Evolutionary conservation across 2,888 invertebrate species (phyloP).

Genomic region (Girardia tigrina): DNA sequence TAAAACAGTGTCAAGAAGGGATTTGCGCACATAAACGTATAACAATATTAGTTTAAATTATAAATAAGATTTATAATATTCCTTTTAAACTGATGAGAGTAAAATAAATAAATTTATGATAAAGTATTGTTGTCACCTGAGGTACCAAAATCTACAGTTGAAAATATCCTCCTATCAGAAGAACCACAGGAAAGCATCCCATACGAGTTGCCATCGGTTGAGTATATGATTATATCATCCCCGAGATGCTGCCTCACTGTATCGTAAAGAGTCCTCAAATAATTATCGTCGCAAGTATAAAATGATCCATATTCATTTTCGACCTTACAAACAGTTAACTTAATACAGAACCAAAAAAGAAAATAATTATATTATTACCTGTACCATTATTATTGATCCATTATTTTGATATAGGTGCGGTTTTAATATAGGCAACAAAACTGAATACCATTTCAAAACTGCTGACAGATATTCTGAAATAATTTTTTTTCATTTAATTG

Average conservation of each 20-base stretch:
- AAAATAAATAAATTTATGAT: neutral
- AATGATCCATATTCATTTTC: constrained; percentile 88
- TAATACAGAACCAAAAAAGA: neutral
- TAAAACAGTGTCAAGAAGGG: no score
- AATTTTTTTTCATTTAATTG: no score
- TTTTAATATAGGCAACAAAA: constrained; percentile 46
- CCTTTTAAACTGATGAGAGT: neutral
- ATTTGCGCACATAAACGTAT: no score
- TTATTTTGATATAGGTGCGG: constrained; percentile 51
- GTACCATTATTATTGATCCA: constrained; percentile 52
- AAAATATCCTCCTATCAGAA: constrained; percentile 58
- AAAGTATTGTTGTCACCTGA: constrained; percentile 46
- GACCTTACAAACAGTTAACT: constrained; percentile 49
- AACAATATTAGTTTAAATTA: no score
- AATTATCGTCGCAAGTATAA: constrained; percentile 59
- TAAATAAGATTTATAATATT: no score
- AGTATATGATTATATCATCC: constrained; percentile 63
- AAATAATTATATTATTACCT: constrained; percentile 43
- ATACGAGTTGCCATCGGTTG: constrained; percentile 62
- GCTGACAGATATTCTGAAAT: constrained; percentile 45
- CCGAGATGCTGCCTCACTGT: constrained; percentile 56
- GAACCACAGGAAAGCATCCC: constrained; percentile 58
- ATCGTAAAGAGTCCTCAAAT: constrained; percentile 60
- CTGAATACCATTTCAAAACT: constrained; percentile 46
- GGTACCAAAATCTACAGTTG: constrained; percentile 62